Evolutionary conservation across 2,888 invertebrate genomes (phyloP).

Genomic region (Ichneumon xanthorius): DNA sequence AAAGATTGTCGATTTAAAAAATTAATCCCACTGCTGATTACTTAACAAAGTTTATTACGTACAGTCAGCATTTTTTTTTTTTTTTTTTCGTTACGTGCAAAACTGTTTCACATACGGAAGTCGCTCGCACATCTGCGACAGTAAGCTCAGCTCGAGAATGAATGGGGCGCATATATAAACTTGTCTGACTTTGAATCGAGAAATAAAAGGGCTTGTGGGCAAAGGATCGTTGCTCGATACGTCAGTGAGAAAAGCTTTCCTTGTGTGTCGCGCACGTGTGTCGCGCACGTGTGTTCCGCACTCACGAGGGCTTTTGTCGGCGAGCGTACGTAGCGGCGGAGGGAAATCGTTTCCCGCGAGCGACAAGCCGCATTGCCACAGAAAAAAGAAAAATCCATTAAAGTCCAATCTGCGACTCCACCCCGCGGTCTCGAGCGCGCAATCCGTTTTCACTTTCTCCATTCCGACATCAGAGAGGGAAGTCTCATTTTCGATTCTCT

Average conservation of each 20-base stretch:
- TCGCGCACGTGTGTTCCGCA: conserved; percentile 22
- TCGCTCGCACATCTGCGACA: conserved; percentile 30
- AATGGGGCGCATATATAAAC: conserved; percentile 21
- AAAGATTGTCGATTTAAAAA: no score
- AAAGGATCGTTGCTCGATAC: not conserved
- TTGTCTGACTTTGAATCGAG: conserved; percentile 42
- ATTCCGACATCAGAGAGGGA: conserved; percentile 70
- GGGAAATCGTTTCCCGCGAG: conserved; percentile 54
- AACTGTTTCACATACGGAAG: conserved; percentile 36
- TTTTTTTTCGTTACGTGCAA: not conserved
- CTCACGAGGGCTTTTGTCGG: conserved; percentile 32
- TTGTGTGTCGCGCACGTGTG: conserved; percentile 17
- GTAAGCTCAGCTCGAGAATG: conserved; percentile 15
- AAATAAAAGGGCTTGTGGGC: conserved; percentile 14
- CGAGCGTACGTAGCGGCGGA: conserved; percentile 39
- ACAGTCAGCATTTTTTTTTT: not conserved
- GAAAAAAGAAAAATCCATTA: conserved; percentile 62
- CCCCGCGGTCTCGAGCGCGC: conserved; percentile 32
- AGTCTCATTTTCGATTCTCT: conserved; percentile 77
- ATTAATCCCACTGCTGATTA: no score
- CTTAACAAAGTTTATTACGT: no score
- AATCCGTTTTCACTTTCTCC: conserved; percentile 26
- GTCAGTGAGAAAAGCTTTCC: conserved; percentile 28
- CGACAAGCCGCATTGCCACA: conserved; percentile 37
- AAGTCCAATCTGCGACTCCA: conserved; percentile 63